phyloP scores from a whole-genome alignment of 2,888 invertebrate species.

The Koerneria pararmatus region DNA sequence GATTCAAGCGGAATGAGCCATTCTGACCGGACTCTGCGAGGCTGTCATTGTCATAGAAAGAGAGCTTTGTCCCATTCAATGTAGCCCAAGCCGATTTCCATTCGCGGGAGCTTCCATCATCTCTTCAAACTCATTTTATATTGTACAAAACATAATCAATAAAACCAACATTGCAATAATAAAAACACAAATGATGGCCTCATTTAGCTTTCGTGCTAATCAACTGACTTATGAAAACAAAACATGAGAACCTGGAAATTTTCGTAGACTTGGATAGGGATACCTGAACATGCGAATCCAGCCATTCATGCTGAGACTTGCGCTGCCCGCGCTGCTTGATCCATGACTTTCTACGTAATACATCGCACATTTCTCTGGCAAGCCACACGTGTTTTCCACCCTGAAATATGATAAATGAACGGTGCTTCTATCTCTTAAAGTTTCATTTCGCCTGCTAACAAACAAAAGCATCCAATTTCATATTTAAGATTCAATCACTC shows the following conservation, averaged over 20 bases:
- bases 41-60: slow-evolving; percentile 20
- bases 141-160: background rate
- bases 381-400: slow-evolving; percentile 13
- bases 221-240: too few species aligned
- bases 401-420: too few species aligned
- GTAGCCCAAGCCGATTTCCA: slow-evolving; percentile 22
- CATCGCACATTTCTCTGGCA: slow-evolving; percentile 21
- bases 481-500: too few species aligned
- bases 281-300: slow-evolving; percentile 19
- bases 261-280: too few species aligned
- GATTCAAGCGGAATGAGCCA: background rate
- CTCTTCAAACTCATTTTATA: background rate
- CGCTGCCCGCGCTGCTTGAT: too few species aligned
- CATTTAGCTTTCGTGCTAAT: background rate
- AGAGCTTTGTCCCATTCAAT: slow-evolving; percentile 6
- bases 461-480: too few species aligned
- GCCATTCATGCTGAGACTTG: slow-evolving; percentile 18
- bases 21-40: slow-evolving; percentile 21
- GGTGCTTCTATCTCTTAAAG: too few species aligned
- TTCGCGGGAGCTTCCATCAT: background rate
- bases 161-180: background rate
- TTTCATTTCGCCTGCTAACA: too few species aligned
- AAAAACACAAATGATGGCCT: background rate
- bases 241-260: too few species aligned
- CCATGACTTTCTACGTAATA: slow-evolving; percentile 16